Percentiles rank a stretch among this genome's conserved stretches.
These are phyloP conservation scores for Mythimna vitellina DNA, from an alignment of 2,888 invertebrate species.

Conservation along the genomic window DNA sequence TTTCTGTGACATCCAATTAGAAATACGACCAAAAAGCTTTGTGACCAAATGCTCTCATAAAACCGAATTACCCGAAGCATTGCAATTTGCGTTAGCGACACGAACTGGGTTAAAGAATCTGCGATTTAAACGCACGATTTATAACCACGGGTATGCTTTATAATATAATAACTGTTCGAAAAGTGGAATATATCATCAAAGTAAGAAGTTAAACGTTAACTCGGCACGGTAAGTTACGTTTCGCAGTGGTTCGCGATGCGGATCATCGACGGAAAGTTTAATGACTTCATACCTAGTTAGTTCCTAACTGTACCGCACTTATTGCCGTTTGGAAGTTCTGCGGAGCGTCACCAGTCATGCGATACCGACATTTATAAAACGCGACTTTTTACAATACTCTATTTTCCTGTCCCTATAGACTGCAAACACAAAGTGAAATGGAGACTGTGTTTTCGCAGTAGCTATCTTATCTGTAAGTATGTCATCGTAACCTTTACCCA, in stretches of 20 bases:
- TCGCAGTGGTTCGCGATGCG: slow-evolving; percentile 68
- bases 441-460: neutral
- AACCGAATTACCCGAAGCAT: slow-evolving; percentile 22
- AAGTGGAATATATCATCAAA: slow-evolving; percentile 56
- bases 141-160: slow-evolving; percentile 15
- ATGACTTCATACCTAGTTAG: slow-evolving; percentile 76
- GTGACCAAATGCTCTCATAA: slow-evolving; percentile 8
- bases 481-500: slow-evolving; percentile 24
- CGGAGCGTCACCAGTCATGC: slow-evolving; percentile 67
- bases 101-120: slow-evolving; percentile 38
- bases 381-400: slow-evolving; percentile 33
- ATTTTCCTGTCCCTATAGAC: slow-evolving; percentile 12
- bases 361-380: slow-evolving; percentile 64
- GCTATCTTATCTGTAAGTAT: slow-evolving; percentile 1
- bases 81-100: slow-evolving; percentile 22
- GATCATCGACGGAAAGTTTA: slow-evolving; percentile 78
- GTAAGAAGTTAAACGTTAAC: slow-evolving; percentile 52
- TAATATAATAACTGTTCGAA: slow-evolving; percentile 30
- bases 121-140: slow-evolving; percentile 20
- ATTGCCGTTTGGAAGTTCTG: slow-evolving; percentile 66
- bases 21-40: slow-evolving; percentile 20
- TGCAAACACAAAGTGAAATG: slow-evolving; percentile 1
- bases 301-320: slow-evolving; percentile 68
- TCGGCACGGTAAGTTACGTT: slow-evolving; percentile 53
- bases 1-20: slow-evolving; percentile 27